Percentiles rank a stretch among this genome's conserved stretches.
phyloP scores from a whole-genome alignment of 2,888 invertebrate species.

The Scelioninae gen. 2 region DNA sequence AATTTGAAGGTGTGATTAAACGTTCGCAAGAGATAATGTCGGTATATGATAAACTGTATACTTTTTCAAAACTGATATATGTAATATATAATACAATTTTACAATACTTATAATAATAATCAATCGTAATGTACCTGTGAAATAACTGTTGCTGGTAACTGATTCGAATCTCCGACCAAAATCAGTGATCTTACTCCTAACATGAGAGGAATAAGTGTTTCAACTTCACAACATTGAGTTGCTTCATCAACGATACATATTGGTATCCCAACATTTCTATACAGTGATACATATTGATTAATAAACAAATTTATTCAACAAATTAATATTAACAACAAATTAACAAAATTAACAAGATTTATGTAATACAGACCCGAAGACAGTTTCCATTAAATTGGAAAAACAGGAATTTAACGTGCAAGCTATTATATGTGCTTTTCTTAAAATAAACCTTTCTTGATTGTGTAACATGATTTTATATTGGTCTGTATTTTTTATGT shows the following conservation, averaged over 20 bases:
- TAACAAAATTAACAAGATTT: neutral
- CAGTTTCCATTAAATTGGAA: conserved; percentile 71
- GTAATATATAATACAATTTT: too few relatives aligned
- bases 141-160: conserved; percentile 87
- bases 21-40: too few relatives aligned
- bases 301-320: neutral
- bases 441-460: conserved; percentile 73
- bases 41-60: too few relatives aligned
- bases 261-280: conserved; percentile 4
- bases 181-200: conserved; percentile 85
- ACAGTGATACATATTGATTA: neutral
- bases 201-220: conserved; percentile 83
- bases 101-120: too few relatives aligned
- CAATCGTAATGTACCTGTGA: conserved; percentile 29
- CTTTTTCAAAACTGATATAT: too few relatives aligned
- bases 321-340: neutral
- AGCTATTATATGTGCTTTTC: conserved; percentile 82
- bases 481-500: conserved; percentile 53
- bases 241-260: conserved; percentile 85
- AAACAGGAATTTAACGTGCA: conserved; percentile 81
- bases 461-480: conserved; percentile 62
- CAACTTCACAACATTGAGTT: conserved; percentile 90
- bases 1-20: too few relatives aligned
- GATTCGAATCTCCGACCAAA: conserved; percentile 91
- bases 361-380: conserved; percentile 66